Evolutionary conservation across 2,113 vertebrate species (phyloP).

Genomic region (Cololabis saira): DNA sequence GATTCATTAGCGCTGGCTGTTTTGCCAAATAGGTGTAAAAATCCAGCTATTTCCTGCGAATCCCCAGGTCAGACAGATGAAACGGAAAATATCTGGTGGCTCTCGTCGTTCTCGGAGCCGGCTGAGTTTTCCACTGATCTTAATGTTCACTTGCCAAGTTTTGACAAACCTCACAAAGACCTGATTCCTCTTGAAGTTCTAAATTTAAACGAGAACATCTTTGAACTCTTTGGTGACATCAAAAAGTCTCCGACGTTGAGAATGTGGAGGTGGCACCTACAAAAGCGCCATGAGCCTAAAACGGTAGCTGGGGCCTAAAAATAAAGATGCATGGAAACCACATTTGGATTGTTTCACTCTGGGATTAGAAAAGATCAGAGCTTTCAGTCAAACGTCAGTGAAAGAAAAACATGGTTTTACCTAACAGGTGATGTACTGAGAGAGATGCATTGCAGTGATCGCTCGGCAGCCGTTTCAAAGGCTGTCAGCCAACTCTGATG

Average conservation of each 20-base stretch:
- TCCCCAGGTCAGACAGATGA: background rate
- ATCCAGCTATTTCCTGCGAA: background rate
- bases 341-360: conserved; percentile 3
- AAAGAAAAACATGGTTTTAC: conserved; percentile 31
- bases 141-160: conserved; percentile 12
- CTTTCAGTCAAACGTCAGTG: conserved; percentile 9
- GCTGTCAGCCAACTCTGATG: conserved; percentile 17
- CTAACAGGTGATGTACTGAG: conserved; percentile 21
- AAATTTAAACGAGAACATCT: conserved; percentile 25
- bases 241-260: conserved; percentile 42
- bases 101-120: background rate
- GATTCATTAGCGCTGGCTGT: conserved; percentile 6
- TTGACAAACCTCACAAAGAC: conserved; percentile 16
- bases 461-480: conserved; percentile 4
- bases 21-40: conserved; percentile 1
- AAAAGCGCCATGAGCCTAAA: conserved; percentile 41
- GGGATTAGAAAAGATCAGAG: conserved; percentile 20
- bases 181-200: conserved; percentile 22
- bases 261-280: conserved; percentile 38
- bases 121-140: conserved; percentile 1
- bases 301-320: conserved; percentile 52
- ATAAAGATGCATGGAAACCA: conserved; percentile 31
- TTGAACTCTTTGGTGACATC: conserved; percentile 30
- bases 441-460: conserved; percentile 15
- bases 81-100: conserved; percentile 2